Evolutionary conservation across 2,888 invertebrate genomes (phyloP), one percentile per base, ranked within the genome.

Genomic region (Melikaiella ostensackeni): DNA sequence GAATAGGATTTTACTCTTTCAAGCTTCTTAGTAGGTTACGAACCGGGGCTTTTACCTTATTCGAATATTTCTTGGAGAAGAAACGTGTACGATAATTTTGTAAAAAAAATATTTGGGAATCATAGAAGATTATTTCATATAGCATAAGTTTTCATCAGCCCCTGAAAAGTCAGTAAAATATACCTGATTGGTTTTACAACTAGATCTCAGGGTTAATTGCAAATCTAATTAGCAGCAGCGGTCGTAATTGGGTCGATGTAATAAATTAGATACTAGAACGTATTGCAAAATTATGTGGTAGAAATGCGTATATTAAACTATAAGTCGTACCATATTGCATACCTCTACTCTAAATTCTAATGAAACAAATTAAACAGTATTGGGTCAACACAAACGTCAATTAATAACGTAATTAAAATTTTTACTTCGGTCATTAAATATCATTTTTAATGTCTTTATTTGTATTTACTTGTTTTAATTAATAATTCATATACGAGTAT

Each of bases 221-320:
- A 70, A 70, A 70, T 70, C 50, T n/a, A 66, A 66, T 66, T 42
- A 66, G 27, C 27, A 42, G 42, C 42, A 7, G 19, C n/a, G 30
- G 27, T 46, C 19, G 70, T 11, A 70, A 70, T 70, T 50, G 70
- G 70, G 70, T 70, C 70, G 50, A 70, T n/a, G 70, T 50, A 33
- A 70, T 70, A 70, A 70, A 70, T 70, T 70, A 30, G n/a, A 30
- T 50, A 50, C n/a, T n/a, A 70, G 66, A 4, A 13, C 38, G 50
- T 30, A 50, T 70, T 70, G 50, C 70, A 70, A 30, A 27, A 70
- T 70, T 46, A 27, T 9, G 27, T 42, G 13, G 24, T 42, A 21
- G 42, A 70, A 70, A 50, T 70, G 70, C 70, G 46, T 70, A 70
- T 42, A 70, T 50, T 46, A 50, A 50, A 19, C 5, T 38, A 38